phyloP scores from a whole-genome alignment of 2,797 vertebrate genomes.

The Pipistrellus nathusii region DNA sequence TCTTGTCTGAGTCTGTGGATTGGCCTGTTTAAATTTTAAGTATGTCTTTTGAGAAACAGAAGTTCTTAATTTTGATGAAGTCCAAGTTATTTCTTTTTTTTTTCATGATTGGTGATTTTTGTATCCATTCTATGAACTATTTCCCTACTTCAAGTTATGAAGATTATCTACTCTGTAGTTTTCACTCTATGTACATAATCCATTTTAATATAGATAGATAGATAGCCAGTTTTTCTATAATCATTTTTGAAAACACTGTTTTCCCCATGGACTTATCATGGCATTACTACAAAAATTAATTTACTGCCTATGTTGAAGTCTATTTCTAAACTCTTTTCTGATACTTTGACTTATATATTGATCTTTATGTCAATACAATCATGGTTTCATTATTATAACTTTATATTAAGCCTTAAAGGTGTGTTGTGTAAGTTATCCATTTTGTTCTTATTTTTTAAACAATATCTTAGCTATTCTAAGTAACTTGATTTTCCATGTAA shows the following conservation, averaged over 20 bases:
- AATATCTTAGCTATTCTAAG: neutral
- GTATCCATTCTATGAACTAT: neutral
- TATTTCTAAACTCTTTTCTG: neutral
- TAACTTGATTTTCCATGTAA: neutral
- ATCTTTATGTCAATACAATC: neutral
- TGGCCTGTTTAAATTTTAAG: neutral
- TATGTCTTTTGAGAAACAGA: neutral
- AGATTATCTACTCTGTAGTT: neutral
- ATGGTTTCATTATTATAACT: neutral
- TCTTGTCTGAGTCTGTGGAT: neutral
- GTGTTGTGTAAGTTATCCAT: neutral
- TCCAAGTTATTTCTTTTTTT: neutral
- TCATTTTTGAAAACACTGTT: neutral
- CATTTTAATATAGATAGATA: neutral
- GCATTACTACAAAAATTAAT: neutral
- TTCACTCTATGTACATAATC: neutral
- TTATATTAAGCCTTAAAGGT: neutral
- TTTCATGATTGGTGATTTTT: constrained; percentile 31
- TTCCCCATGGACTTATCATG: neutral
- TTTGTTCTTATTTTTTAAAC: constrained; percentile 23
- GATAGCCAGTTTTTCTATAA: neutral
- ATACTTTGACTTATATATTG: neutral
- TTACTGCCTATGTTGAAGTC: neutral
- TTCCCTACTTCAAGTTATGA: neutral
- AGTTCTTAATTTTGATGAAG: neutral